phyloP scores from a whole-genome alignment of 2,888 invertebrate genomes.

The Oligia latruncula region DNA sequence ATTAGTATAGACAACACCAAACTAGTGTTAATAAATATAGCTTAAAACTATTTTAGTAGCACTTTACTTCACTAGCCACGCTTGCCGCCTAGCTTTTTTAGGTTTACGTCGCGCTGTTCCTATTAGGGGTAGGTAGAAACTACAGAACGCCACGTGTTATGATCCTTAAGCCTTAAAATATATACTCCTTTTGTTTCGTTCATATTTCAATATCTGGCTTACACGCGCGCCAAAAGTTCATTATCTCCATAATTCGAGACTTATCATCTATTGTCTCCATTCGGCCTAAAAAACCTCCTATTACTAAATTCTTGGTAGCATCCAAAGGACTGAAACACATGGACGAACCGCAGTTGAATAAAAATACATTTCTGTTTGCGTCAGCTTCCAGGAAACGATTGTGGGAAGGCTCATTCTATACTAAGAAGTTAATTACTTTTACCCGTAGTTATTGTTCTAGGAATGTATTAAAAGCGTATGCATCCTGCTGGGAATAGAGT shows the following conservation, averaged over 20 bases:
- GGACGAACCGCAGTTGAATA: conserved; percentile 10
- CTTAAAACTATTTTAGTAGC: too few relatives aligned
- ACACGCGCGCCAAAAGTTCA: background rate
- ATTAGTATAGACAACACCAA: background rate
- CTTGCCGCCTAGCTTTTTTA: too few relatives aligned
- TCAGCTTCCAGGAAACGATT: conserved; percentile 5
- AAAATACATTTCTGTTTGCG: conserved; percentile 13
- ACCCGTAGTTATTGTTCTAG: conserved; percentile 3
- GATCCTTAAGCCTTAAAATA: background rate
- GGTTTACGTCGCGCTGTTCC: background rate
- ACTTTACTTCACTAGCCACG: too few relatives aligned
- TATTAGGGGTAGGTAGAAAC: background rate
- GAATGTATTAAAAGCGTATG: background rate
- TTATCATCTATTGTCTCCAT: background rate
- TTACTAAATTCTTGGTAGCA: background rate
- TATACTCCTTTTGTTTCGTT: background rate
- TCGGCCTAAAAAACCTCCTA: background rate
- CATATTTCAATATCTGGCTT: background rate
- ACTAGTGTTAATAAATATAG: too few relatives aligned
- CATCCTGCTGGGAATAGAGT: background rate
- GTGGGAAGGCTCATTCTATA: background rate
- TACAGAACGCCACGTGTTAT: background rate
- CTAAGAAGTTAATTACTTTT: background rate
- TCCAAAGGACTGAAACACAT: background rate
- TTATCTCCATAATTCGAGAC: background rate